Conservation (phyloP, 1,140 invertebrate genomes). For the Psix sp. region DNA sequence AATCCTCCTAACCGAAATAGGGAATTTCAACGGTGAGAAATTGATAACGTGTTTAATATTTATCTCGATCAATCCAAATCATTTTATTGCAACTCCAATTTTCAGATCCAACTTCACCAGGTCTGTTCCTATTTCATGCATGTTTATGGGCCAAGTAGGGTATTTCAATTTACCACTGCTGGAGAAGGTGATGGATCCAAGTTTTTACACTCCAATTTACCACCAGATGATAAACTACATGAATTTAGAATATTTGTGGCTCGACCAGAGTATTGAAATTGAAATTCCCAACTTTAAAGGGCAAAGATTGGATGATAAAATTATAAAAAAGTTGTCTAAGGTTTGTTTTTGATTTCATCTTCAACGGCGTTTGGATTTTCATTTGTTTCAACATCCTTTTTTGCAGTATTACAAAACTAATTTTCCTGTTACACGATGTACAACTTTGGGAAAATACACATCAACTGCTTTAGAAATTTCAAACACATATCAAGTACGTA, state of each 20-base stretch:
- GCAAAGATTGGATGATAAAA: conserved; percentile 69
- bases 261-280: conserved; percentile 78
- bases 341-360: conserved; percentile 55
- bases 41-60: conserved; percentile 9
- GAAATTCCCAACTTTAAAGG: conserved; percentile 80
- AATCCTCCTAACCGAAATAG: conserved; percentile 64
- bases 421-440: no score
- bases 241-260: conserved; percentile 76
- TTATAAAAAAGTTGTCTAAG: conserved; percentile 72
- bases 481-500: no score
- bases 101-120: conserved; percentile 7
- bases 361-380: no score
- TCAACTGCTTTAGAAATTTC: no score
- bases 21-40: conserved; percentile 73
- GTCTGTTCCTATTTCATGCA: conserved; percentile 9
- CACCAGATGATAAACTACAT: conserved; percentile 58
- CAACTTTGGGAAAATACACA: no score
- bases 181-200: conserved; percentile 21
- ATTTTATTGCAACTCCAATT: conserved; percentile 4
- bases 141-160: conserved; percentile 23
- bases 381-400: no score
- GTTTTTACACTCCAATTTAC: conserved; percentile 9
- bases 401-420: no score
- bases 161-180: conserved; percentile 19
- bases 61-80: background rate